Evolutionary conservation across 1,140 invertebrate species (phyloP), one percentile per base, ranked within the genome.

Genomic region (Rhynchophorus ferrugineus): DNA sequence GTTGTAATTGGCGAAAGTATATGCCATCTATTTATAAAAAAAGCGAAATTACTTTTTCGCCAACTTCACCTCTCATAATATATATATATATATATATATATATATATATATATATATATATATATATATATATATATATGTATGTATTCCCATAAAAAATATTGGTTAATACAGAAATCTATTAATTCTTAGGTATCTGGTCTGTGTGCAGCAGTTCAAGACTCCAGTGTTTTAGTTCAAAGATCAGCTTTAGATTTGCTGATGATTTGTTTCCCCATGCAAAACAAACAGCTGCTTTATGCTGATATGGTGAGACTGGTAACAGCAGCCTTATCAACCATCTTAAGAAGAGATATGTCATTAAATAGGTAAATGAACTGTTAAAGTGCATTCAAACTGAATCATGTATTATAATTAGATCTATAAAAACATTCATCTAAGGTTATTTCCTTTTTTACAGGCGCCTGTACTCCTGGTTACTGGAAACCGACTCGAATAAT

Each of bases 271-370:
- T 91, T 95, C 69, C 91, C 91, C 14, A 82, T 95, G 71, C 86
- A 93, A 64, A 86, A 83, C 49, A 82, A 79, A 54, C 85, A 90
- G 65, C 72, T 94, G 17, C 75, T 79, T 1, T 76, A 81, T 57
- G 71, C 78, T 3, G 88, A 93, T 68, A 81, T 90, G 75, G 79
- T 87, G 6, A 75, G 79, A 43, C 71, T 96, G 43, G 79, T 92
- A 1, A 87, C 84, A 18, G 81, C 90, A 49, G 85, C 86, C 20
- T 70, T 95, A 44, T 80, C 83, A 24, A 90, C 93, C 1, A 83
- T 96, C 52, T 71, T 96, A 8, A 70, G 92, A 37, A 75, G 93
- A 57, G 93, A 96, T 67, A 92, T 94, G 85, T 94, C 90, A 37
- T 75, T 96, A 11, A 96, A 95, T 69, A 78, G 84, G 78, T 81